Evolutionary conservation across 2,113 vertebrate species (phyloP).

Genomic region (Toxotes chatareus): DNA sequence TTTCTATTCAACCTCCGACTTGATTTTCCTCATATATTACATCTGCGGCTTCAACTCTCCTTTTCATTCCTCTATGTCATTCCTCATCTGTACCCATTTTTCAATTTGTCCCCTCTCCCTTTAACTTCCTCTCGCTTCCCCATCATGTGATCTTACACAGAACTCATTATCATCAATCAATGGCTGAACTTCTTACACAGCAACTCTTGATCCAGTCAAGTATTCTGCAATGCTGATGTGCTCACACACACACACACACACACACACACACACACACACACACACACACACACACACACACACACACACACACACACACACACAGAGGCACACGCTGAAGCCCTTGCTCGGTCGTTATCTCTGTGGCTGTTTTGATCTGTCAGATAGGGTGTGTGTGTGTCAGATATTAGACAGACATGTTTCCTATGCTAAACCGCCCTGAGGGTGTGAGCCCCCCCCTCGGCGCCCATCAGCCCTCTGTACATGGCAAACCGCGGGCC

Average conservation of each 20-base stretch:
- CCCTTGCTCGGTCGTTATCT: constrained; percentile 15
- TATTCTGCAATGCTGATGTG: constrained; percentile 43
- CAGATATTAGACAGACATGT: constrained; percentile 66
- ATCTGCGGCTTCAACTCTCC: constrained; percentile 6
- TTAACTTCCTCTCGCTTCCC: constrained; percentile 16
- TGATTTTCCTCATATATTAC: background rate
- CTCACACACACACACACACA: constrained; percentile 13
- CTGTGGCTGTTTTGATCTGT: constrained; percentile 54
- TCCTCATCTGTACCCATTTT: constrained; percentile 6
- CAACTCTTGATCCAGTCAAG: constrained; percentile 50
- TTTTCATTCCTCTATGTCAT: background rate
- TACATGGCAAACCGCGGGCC: too few species aligned
- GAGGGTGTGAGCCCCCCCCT: too few species aligned
- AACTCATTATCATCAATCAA: constrained; percentile 79
- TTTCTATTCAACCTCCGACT: background rate
- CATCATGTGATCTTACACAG: constrained; percentile 65
- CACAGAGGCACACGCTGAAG: constrained; percentile 18
- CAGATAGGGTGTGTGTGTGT: constrained; percentile 42
- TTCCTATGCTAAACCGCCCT: constrained; percentile 42
- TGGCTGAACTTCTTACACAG: constrained; percentile 65
- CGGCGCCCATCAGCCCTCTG: too few species aligned
- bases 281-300: constrained; percentile 1
- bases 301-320: constrained; percentile 8
- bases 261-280: constrained; percentile 3
- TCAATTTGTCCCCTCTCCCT: background rate